A percentile compares a stretch with the other conserved stretches of the same genome.
Evolutionary conservation across 2,113 vertebrate genomes (phyloP).

Genomic region (Pica pica): DNA sequence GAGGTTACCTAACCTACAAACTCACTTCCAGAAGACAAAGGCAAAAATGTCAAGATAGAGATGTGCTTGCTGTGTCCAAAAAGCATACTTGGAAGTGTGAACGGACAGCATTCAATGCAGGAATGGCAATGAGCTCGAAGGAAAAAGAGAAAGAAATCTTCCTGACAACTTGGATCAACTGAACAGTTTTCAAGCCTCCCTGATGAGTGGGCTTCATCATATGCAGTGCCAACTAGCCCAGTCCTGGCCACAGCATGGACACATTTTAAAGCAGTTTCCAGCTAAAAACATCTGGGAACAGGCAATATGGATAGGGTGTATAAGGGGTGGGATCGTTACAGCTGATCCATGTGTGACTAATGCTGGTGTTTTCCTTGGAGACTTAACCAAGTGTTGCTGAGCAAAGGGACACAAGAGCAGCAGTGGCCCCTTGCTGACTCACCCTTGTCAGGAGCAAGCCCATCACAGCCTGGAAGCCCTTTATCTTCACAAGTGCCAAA

Average conservation of each 20-base stretch:
- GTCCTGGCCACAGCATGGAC: background rate
- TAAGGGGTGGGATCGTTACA: background rate
- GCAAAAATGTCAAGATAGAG: background rate
- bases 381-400: background rate
- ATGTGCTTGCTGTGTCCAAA: background rate
- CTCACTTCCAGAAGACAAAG: background rate
- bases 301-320: background rate
- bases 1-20: background rate
- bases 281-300: conserved; percentile 21
- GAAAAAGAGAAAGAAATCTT: background rate
- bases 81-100: background rate
- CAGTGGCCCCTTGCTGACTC: background rate
- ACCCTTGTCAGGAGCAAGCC: background rate
- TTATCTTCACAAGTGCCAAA: background rate
- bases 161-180: background rate
- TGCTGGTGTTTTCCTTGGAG: background rate
- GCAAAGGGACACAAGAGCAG: background rate
- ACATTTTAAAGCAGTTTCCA: background rate
- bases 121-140: background rate
- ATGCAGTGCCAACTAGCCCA: background rate
- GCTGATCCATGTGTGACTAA: background rate
- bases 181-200: background rate
- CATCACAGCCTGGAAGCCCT: background rate
- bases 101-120: fast-evolving
- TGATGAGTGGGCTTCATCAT: background rate